A percentile compares a stretch with the other conserved stretches of the same genome.
These are phyloP conservation scores for Acanthiza pusilla DNA, from an alignment of 2,797 vertebrate genomes.

Conservation along the genomic window DNA sequence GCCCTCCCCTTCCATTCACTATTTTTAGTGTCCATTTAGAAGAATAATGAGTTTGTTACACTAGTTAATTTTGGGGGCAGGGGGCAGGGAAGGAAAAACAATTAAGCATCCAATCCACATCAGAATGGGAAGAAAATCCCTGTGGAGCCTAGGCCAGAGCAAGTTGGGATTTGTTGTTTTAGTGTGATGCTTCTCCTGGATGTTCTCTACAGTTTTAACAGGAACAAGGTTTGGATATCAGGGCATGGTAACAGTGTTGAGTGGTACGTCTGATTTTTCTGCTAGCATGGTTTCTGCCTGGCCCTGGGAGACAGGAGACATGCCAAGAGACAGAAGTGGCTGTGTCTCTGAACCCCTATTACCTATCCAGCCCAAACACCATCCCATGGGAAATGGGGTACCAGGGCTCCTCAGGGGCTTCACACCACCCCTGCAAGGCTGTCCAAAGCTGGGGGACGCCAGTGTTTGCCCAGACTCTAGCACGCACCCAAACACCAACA, in stretches of 20 bases:
- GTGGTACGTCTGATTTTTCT: not conserved
- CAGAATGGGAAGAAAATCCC: not conserved
- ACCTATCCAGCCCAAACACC: not conserved
- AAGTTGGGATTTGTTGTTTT: not conserved
- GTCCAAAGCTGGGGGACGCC: not conserved
- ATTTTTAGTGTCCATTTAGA: not conserved
- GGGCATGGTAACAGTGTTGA: not conserved
- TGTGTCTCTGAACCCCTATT: not conserved
- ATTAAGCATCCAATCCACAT: not conserved
- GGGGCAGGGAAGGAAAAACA: not conserved
- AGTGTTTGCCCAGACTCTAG: not conserved
- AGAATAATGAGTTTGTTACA: not conserved
- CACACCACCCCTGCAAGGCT: not conserved
- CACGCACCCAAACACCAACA: rapidly evolving
- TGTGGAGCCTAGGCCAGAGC: not conserved
- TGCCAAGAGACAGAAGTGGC: not conserved
- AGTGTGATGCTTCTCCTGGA: not conserved
- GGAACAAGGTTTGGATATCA: not conserved
- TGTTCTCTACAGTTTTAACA: not conserved
- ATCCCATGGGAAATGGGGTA: not conserved
- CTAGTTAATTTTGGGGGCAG: not conserved
- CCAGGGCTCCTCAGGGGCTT: not conserved
- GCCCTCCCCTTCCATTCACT: not conserved
- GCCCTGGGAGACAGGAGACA: not conserved
- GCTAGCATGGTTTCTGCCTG: not conserved